Conservation (phyloP, 2,797 vertebrate genomes). For the Cichlasoma orientale region DNA sequence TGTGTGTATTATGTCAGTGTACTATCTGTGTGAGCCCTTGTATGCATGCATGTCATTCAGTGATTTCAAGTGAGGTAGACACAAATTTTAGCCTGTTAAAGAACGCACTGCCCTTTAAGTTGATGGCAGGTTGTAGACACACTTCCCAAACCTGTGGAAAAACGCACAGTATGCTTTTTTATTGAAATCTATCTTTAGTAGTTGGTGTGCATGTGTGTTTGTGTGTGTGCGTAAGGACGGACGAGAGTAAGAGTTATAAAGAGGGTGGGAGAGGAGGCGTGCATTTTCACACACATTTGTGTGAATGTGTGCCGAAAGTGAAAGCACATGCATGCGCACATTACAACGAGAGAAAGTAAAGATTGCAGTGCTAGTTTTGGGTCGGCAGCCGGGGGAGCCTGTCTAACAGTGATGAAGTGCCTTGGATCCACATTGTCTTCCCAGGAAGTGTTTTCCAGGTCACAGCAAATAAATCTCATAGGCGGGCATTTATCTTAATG, state of each 20-base stretch:
- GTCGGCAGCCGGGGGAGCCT: conserved; percentile 76
- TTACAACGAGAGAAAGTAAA: conserved; percentile 56
- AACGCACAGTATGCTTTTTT: conserved; percentile 35
- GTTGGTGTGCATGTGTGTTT: neutral
- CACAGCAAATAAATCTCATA: conserved; percentile 79
- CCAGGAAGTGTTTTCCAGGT: conserved; percentile 80
- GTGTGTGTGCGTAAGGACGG: conserved; percentile 17
- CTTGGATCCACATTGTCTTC: conserved; percentile 74
- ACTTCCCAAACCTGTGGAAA: conserved; percentile 41
- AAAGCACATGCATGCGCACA: conserved; percentile 20
- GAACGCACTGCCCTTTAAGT: conserved; percentile 29
- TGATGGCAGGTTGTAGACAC: conserved; percentile 58
- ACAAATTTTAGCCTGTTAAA: conserved; percentile 44
- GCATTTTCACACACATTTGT: conserved; percentile 41
- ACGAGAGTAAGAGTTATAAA: conserved; percentile 28
- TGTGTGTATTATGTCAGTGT: too few species aligned
- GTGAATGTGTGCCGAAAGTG: conserved; percentile 13
- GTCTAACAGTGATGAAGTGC: conserved; percentile 82
- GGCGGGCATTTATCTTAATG: conserved; percentile 82
- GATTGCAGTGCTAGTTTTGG: conserved; percentile 68
- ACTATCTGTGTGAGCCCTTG: neutral
- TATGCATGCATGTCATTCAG: conserved; percentile 35
- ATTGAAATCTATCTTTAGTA: conserved; percentile 31
- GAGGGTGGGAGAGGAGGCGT: conserved; percentile 18
- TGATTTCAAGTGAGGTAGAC: conserved; percentile 31